Evolutionary conservation across 1,140 invertebrate genomes (phyloP), one percentile per base, ranked within the genome.

Genomic region (Tetranychus urticae): DNA sequence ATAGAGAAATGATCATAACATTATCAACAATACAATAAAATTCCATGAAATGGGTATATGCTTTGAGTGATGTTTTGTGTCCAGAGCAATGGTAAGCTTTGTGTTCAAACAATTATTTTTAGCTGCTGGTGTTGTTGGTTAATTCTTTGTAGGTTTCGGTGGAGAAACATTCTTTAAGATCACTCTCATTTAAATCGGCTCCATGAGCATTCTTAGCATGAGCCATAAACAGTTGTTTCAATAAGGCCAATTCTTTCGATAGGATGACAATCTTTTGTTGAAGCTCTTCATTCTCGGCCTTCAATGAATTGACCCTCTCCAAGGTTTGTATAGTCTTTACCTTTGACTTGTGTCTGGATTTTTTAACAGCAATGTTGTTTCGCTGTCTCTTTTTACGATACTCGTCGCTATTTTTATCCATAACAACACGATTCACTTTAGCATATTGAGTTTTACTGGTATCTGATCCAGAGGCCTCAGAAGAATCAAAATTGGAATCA

Each of bases 291-390:
- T 97, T 97, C 72, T 97, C 91, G 66, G 87, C 83, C 7, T 85
- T 76, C 58, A 97, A 75, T 48, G 86, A 77, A 70, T 93, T 90
- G 33, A 97, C 90, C 70, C 91, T 84, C 70, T 90, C 83, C 71
- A 94, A 88, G 0, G 92, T 93, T 69, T 94, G 88, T 58, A 85
- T 75, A 31, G 90, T 89, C 58, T 88, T 81, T 33, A 90, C 81
- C 75, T 96, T 97, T 37, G 89, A 89, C 77, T 97, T 97, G 72
- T 93, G 90, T 56, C 93, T 79, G 56, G 86, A 90, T 73, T 97
- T 97, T 58, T 91, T 76, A 47, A 97, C 93, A 1, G 92, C 92
- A 66, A 96, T 88, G 73, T 97, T 97, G 74, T 97, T 97, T 56
- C 92, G 78, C 68, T 94, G 89, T 8, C 92, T 77, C 55, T 91